Evolutionary conservation across 2,113 vertebrate genomes (phyloP).

Genomic region (Buteo buteo): DNA sequence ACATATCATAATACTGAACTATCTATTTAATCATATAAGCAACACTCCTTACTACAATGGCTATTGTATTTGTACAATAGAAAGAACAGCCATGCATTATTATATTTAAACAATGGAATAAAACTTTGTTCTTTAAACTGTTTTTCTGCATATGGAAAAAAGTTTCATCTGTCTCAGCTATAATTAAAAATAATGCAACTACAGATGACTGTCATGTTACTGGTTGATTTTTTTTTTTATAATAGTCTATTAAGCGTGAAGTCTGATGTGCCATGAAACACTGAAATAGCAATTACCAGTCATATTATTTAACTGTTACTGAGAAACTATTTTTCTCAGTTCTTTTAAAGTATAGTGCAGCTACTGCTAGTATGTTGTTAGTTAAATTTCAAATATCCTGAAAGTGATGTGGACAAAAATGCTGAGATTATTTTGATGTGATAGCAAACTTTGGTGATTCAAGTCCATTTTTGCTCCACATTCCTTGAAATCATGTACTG

Average conservation of each 20-base stretch:
- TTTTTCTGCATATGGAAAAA: not conserved
- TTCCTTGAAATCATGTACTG: not conserved
- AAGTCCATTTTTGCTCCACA: not conserved
- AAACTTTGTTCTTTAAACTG: not conserved
- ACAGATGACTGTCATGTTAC: not conserved
- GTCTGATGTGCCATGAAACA: not conserved
- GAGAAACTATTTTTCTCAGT: not conserved
- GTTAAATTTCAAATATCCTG: conserved; percentile 16
- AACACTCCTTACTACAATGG: not conserved
- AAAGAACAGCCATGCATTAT: not conserved
- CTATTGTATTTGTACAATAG: conserved; percentile 10
- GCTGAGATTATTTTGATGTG: not conserved
- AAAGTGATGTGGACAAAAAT: not conserved
- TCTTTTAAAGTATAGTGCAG: not conserved
- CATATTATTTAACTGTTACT: conserved; percentile 3
- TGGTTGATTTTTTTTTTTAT: not conserved
- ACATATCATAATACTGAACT: conserved; percentile 8
- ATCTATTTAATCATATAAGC: conserved; percentile 25
- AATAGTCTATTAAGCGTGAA: not conserved
- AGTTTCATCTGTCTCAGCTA: not conserved
- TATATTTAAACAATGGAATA: not conserved
- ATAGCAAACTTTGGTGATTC: not conserved
- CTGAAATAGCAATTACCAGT: not conserved
- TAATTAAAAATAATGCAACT: conserved; percentile 17
- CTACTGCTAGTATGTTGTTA: not conserved